These are phyloP conservation scores for Branchellion lobata DNA, from an alignment of 2,888 invertebrate species.

Conservation along the genomic window DNA sequence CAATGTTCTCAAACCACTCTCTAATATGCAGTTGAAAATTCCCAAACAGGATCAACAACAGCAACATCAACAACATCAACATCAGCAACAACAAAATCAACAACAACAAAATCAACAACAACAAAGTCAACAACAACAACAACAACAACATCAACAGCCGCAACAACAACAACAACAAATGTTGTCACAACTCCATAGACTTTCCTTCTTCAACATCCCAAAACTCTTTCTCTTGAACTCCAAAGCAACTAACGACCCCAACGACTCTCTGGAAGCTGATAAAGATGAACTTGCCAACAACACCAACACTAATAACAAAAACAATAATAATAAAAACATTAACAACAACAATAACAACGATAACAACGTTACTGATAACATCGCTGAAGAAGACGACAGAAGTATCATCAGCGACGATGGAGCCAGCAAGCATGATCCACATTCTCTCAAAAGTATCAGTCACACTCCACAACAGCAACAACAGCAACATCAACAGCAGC, in stretches of 20 bases:
- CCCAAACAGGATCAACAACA: background rate
- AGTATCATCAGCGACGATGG: no score
- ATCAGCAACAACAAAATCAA: background rate
- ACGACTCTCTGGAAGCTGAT: no score
- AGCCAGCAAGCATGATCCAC: no score
- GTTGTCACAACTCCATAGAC: background rate
- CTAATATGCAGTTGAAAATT: background rate
- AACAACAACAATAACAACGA: background rate
- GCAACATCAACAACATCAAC: background rate
- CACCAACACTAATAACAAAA: background rate
- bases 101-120: background rate
- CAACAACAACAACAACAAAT: background rate
- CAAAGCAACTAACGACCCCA: background rate
- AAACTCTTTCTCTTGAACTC: background rate
- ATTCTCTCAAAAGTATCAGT: no score
- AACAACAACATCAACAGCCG: background rate
- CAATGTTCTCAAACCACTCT: background rate
- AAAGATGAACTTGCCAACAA: background rate
- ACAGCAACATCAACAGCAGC: no score
- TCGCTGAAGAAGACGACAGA: no score
- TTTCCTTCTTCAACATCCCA: no score
- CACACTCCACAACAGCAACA: no score
- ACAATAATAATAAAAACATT: background rate
- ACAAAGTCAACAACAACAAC: background rate
- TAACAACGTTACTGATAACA: background rate